Percentiles rank a stretch among this genome's conserved stretches.
These are phyloP conservation scores for Lasioglossum pauxillum DNA, from an alignment of 2,888 invertebrate genomes.

Conservation along the genomic window DNA sequence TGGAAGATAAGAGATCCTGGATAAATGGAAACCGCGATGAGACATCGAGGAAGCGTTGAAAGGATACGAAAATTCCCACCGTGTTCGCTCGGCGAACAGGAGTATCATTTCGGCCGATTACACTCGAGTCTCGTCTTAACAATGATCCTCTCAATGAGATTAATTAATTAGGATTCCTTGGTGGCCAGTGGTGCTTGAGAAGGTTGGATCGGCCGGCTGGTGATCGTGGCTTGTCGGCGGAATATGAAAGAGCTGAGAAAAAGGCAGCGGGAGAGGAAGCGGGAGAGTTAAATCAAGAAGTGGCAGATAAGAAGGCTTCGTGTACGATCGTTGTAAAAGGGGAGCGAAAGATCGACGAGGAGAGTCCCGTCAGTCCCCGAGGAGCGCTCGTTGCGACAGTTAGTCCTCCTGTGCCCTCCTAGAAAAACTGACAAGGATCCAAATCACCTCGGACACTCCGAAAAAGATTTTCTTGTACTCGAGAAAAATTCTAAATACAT, in stretches of 20 bases:
- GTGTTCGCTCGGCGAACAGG: background rate
- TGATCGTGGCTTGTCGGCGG: background rate
- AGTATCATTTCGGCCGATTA: constrained; percentile 40
- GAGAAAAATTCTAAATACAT: background rate
- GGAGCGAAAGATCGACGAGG: constrained; percentile 41
- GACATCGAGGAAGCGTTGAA: background rate
- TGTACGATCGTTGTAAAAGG: constrained; percentile 58
- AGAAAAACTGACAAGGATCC: background rate
- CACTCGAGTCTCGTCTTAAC: constrained; percentile 37
- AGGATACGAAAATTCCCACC: constrained; percentile 30
- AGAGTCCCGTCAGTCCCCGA: constrained; percentile 59
- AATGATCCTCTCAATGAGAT: constrained; percentile 50
- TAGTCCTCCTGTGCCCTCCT: background rate
- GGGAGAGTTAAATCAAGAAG: constrained; percentile 63
- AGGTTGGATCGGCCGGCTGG: constrained; percentile 18
- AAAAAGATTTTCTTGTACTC: background rate
- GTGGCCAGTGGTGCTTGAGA: constrained; percentile 42
- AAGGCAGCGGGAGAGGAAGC: constrained; percentile 50
- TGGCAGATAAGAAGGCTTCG: constrained; percentile 65
- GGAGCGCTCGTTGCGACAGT: constrained; percentile 37
- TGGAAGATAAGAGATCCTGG: background rate
- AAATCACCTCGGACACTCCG: background rate
- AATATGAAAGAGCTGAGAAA: constrained; percentile 52
- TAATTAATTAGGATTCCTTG: constrained; percentile 58
- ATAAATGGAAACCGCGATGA: background rate